phyloP scores from a whole-genome alignment of 2,113 vertebrate genomes.

The Ameiurus melas region DNA sequence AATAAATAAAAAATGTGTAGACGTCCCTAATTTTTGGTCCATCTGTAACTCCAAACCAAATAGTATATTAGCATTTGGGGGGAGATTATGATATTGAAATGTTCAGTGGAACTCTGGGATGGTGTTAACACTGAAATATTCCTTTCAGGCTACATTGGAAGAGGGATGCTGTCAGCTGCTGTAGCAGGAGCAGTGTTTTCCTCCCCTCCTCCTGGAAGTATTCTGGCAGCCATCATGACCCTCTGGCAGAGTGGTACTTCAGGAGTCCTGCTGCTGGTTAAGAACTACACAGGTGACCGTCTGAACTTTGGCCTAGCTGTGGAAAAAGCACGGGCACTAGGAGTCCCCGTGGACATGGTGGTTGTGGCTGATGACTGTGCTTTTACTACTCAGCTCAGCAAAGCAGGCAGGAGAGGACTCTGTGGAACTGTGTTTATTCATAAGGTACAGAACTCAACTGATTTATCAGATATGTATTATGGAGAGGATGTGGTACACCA shows the following conservation, averaged over 20 bases:
- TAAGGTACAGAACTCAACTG: conserved; percentile 73
- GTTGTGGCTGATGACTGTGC: conserved; percentile 89
- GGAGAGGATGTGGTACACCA: conserved; percentile 2
- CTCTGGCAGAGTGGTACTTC: conserved; percentile 79
- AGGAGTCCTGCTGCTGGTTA: conserved; percentile 87
- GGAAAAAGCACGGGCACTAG: conserved; percentile 81
- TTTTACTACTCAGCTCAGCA: conserved; percentile 75
- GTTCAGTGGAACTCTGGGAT: background rate
- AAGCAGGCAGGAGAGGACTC: conserved; percentile 85
- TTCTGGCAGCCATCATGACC: conserved; percentile 84
- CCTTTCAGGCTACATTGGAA: conserved; percentile 85
- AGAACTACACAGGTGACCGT: conserved; percentile 95
- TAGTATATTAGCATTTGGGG: background rate
- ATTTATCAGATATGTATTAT: background rate
- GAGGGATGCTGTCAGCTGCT: conserved; percentile 89
- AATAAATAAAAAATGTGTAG: background rate
- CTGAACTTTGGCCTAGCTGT: conserved; percentile 92
- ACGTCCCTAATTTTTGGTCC: background rate
- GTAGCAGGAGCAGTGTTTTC: conserved; percentile 89
- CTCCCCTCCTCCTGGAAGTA: conserved; percentile 86
- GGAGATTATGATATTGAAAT: background rate
- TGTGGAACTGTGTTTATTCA: conserved; percentile 90
- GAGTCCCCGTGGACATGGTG: conserved; percentile 79
- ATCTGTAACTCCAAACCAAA: background rate
- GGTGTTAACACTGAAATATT: background rate